Conservation (phyloP, 2,113 vertebrate species). For the Ptilonorhynchus violaceus region DNA sequence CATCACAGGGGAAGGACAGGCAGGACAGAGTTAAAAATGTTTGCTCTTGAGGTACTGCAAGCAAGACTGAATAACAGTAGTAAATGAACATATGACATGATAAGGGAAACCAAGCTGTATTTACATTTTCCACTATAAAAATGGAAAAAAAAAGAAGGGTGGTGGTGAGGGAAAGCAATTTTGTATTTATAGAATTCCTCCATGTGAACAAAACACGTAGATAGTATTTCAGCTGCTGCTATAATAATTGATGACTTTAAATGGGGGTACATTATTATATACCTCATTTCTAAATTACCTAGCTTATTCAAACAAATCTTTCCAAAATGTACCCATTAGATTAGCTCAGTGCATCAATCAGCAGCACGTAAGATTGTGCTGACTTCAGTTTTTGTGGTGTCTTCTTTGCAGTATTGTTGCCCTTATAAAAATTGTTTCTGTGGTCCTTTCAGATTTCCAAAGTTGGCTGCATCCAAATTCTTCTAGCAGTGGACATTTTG, state of each 20-base stretch:
- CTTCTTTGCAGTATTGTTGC: constrained; percentile 10
- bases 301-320: constrained; percentile 23
- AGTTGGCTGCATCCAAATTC: constrained; percentile 16
- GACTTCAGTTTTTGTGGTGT: constrained; percentile 21
- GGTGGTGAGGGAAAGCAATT: not conserved
- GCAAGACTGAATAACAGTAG: not conserved
- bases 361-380: constrained; percentile 14
- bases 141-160: not conserved
- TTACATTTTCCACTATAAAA: not conserved
- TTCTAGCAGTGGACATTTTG: constrained; percentile 55
- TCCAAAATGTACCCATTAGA: constrained; percentile 10
- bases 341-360: constrained; percentile 19
- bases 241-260: not conserved
- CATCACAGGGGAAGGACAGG: not conserved
- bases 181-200: not conserved
- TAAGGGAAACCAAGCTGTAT: not conserved
- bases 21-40: not conserved
- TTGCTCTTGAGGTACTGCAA: not conserved
- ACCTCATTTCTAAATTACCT: constrained; percentile 8
- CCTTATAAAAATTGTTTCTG: constrained; percentile 29
- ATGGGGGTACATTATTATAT: not conserved
- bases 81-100: not conserved
- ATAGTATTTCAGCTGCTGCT: not conserved
- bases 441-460: constrained; percentile 36
- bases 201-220: not conserved